Conservation (phyloP, 1,140 invertebrate genomes). For the Pseudobourletiella spinata region DNA sequence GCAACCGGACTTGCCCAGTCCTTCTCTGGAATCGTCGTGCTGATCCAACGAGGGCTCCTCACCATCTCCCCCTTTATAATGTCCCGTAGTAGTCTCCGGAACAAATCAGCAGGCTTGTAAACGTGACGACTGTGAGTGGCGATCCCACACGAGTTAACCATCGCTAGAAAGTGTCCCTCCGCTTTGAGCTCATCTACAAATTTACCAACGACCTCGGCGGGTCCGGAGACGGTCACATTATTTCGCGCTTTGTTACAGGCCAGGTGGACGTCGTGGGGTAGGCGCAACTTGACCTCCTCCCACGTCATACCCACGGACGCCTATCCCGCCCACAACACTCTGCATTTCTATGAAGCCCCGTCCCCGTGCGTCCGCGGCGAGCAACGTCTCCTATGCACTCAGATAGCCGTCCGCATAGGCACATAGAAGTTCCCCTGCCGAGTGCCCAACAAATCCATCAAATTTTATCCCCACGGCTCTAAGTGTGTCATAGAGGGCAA, state of each 20-base stretch:
- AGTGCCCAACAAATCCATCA: slow-evolving; percentile 92
- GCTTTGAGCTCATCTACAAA: slow-evolving; percentile 4
- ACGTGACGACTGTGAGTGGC: slow-evolving; percentile 45
- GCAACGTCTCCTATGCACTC: slow-evolving; percentile 81
- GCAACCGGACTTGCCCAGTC: slow-evolving; percentile 69
- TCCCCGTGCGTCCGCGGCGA: slow-evolving; percentile 69
- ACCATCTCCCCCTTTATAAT: slow-evolving; percentile 54
- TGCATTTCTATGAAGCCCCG: slow-evolving; percentile 47
- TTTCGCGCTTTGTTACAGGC: slow-evolving; percentile 18
- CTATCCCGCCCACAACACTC: slow-evolving; percentile 48
- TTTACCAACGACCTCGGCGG: slow-evolving; percentile 73
- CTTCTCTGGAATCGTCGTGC: slow-evolving; percentile 76
- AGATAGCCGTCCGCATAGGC: slow-evolving; percentile 94
- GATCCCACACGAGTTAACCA: slow-evolving; percentile 3
- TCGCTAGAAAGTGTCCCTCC: slow-evolving; percentile 10
- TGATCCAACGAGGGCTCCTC: slow-evolving; percentile 74
- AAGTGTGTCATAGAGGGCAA: slow-evolving; percentile 82
- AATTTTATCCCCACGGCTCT: slow-evolving; percentile 64
- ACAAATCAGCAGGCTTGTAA: slow-evolving; percentile 39
- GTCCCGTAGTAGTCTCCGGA: slow-evolving; percentile 46
- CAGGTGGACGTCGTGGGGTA: slow-evolving; percentile 51
- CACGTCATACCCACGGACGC: slow-evolving; percentile 63
- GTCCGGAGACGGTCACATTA: slow-evolving; percentile 50
- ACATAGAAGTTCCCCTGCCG: slow-evolving; percentile 87
- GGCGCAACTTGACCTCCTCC: slow-evolving; percentile 66